Conservation (phyloP, 2,113 vertebrate species). For the Tympanuchus pallidicinctus region DNA sequence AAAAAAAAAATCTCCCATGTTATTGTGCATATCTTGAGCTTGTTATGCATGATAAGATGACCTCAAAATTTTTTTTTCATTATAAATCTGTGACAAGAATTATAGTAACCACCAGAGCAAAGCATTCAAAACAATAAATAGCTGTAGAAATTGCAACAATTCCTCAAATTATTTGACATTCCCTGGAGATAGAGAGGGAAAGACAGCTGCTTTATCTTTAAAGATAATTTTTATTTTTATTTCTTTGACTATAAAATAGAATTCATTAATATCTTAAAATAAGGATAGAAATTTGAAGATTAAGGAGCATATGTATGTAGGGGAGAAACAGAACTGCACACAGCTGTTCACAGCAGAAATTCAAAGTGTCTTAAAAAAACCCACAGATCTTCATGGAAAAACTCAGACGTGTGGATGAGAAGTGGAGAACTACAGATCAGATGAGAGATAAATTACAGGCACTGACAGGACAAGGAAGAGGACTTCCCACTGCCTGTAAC, state of each 20-base stretch:
- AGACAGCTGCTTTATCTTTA: background rate
- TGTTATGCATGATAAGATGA: background rate
- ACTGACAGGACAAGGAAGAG: background rate
- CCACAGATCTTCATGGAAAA: background rate
- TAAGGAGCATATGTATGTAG: background rate
- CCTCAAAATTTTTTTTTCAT: background rate
- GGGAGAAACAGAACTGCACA: background rate
- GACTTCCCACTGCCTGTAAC: constrained; percentile 27
- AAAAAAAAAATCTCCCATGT: background rate
- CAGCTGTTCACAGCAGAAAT: background rate
- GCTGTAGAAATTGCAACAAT: background rate
- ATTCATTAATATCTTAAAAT: background rate
- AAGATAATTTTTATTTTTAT: background rate
- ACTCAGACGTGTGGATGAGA: background rate
- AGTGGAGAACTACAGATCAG: constrained; percentile 9
- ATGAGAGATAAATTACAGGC: constrained; percentile 7
- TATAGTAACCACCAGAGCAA: background rate
- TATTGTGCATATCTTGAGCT: background rate
- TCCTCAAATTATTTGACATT: background rate
- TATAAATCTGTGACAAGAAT: background rate
- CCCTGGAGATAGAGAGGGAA: background rate
- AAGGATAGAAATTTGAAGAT: background rate
- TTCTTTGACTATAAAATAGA: background rate
- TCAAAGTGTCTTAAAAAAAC: background rate
- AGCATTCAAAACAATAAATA: background rate